A percentile compares a stretch with the other conserved stretches of the same genome.
phyloP scores from a whole-genome alignment of 1,140 invertebrate species.

The Amyelois transitella region DNA sequence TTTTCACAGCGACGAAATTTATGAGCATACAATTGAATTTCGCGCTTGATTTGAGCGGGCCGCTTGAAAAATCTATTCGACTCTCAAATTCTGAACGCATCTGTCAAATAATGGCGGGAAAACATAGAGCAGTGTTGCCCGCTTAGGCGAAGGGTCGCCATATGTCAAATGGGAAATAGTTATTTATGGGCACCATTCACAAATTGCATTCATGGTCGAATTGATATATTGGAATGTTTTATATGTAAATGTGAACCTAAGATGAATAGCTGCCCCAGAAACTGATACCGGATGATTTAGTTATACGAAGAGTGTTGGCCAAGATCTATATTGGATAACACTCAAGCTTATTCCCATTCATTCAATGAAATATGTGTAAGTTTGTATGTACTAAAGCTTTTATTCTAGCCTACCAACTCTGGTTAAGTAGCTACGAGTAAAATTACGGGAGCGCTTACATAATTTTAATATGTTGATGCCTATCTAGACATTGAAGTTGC shows the following conservation, averaged over 20 bases:
- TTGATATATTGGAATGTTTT: constrained; percentile 73
- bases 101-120: constrained; percentile 68
- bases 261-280: constrained; percentile 62
- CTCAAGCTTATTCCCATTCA: neutral
- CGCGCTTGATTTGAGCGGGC: constrained; percentile 65
- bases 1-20: constrained; percentile 62
- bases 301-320: constrained; percentile 8
- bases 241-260: constrained; percentile 68
- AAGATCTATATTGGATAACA: constrained; percentile 5
- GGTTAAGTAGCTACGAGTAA: no score
- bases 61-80: constrained; percentile 62
- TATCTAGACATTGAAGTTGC: no score
- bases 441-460: no score
- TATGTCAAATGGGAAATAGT: constrained; percentile 71
- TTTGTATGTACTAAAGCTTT: no score
- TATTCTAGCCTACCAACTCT: no score
- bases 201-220: constrained; percentile 72
- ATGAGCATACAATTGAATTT: constrained; percentile 69
- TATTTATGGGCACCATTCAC: constrained; percentile 71
- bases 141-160: constrained; percentile 53
- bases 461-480: no score
- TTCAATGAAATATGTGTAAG: no score
- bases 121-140: constrained; percentile 48
- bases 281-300: constrained; percentile 61
- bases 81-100: constrained; percentile 63